Evolutionary conservation across 2,888 invertebrate genomes (phyloP), one percentile per base, ranked within the genome.

Genomic region (Teleogryllus oceanicus): DNA sequence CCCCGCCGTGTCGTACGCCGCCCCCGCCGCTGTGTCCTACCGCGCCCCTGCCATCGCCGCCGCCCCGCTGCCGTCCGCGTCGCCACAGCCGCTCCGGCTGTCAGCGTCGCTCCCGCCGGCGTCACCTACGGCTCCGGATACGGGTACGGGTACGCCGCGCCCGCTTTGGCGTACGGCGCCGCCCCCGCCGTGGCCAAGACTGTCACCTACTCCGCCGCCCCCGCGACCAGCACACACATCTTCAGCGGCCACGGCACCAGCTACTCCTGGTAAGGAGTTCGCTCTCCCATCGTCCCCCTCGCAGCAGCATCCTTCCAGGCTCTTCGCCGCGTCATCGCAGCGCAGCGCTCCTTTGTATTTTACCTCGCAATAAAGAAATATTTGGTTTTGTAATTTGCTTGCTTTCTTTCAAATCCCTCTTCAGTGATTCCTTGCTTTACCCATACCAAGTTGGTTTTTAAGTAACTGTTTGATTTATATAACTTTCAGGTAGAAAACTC

Each of bases 11-110:
- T 75, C 75, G 1, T 75, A 75, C 21, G 18, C 75, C 75, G 75
- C 75, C 75, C 75, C 75, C 75, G 21, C 75, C 75, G 13, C 20
- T 21, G 75, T 75, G n/a, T 20, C 75, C n/a, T 75, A 75, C 75
- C 12, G 16, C 75, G 75, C 75, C 75, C 20, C 20, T 12, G 20
- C 20, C 75, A 12, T n/a, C 74, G 8, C 3, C 74, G 24, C 5
- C 24, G 24, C 24, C 5, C 37, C 37, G 37, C 37, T 10, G 11
- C 18, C 37, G 37, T 4, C 18, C 5, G 20, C 75, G 20, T 13
- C n/a, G 11, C 75, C 75, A 4, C 11, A 4, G 75, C 24, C 24
- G 21, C 18, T 20, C 20, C n/a, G 5, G 21, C 2, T 16, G 3
- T 24, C 75, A 2, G 18, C 20, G 75, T 24, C 74, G 74, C 74